These are phyloP conservation scores for Nephrotoma guestfalica DNA, from an alignment of 2,888 invertebrate species.

Conservation along the genomic window DNA sequence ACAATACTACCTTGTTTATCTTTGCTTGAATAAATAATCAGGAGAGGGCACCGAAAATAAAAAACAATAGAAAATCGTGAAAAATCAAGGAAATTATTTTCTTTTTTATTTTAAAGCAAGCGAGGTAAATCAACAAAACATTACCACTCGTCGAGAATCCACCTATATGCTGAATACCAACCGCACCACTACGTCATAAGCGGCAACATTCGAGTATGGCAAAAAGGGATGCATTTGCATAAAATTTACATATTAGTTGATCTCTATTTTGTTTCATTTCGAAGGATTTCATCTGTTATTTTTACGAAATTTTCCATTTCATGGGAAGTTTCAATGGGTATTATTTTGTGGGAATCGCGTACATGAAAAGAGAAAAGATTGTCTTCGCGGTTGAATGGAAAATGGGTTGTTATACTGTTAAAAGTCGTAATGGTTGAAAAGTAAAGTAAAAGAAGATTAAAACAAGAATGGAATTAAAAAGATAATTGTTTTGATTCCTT, in stretches of 20 bases:
- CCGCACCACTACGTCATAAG: not conserved
- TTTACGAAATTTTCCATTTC: not conserved
- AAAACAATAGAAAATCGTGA: not conserved
- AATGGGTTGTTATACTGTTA: not conserved
- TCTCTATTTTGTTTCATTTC: conserved; percentile 12
- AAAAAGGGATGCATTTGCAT: conserved; percentile 13
- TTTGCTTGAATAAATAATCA: conserved; percentile 2
- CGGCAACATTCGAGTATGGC: not conserved
- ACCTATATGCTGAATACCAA: not conserved
- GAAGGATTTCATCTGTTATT: conserved; percentile 1
- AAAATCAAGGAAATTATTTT: not conserved
- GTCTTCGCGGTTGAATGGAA: not conserved
- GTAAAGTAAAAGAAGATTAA: not conserved
- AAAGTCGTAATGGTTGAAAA: not conserved
- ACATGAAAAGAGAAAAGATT: not conserved
- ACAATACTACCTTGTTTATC: conserved; percentile 5
- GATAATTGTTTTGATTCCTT: not conserved
- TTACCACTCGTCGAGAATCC: not conserved
- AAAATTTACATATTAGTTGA: conserved; percentile 18
- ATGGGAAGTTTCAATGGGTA: not conserved
- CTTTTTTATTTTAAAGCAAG: not conserved
- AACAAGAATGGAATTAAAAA: not conserved
- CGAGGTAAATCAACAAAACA: not conserved
- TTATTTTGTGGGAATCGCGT: not conserved
- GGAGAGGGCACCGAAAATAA: not conserved